Percentiles rank a stretch among this genome's conserved stretches.
These are phyloP conservation scores for Eupithecia insigniata DNA, from an alignment of 2,888 invertebrate species.

Conservation along the genomic window DNA sequence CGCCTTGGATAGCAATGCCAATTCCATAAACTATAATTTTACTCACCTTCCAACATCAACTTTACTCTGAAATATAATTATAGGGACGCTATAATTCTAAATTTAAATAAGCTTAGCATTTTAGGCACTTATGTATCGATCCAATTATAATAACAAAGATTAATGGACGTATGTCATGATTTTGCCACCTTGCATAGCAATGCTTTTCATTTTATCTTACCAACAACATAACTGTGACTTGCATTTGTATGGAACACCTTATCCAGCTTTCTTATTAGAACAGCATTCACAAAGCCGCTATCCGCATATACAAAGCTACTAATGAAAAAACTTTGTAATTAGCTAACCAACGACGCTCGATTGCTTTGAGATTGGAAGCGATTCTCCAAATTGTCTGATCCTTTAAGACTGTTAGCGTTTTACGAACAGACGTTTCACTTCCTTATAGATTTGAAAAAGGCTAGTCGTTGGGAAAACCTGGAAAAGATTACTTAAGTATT, in stretches of 20 bases:
- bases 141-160: no score
- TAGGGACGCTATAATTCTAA: no score
- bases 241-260: constrained; percentile 1
- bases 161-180: background rate
- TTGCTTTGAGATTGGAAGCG: constrained; percentile 47
- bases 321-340: constrained; percentile 63
- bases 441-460: background rate
- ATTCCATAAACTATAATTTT: no score
- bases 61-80: no score
- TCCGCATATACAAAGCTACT: constrained; percentile 50
- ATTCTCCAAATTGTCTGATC: constrained; percentile 44
- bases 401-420: constrained; percentile 21
- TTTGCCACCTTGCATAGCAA: background rate
- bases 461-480: background rate
- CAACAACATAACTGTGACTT: no score
- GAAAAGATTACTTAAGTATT: background rate
- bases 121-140: no score
- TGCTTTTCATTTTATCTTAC: background rate
- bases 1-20: no score
- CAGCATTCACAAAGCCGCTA: constrained; percentile 48
- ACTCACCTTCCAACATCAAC: no score
- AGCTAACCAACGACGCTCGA: constrained; percentile 47
- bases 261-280: constrained; percentile 32
- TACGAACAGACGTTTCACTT: constrained; percentile 8
- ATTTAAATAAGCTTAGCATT: no score